Base-by-base conservation (phyloP, 2,888 invertebrate species). In the Micropterix aruncella region DNA sequence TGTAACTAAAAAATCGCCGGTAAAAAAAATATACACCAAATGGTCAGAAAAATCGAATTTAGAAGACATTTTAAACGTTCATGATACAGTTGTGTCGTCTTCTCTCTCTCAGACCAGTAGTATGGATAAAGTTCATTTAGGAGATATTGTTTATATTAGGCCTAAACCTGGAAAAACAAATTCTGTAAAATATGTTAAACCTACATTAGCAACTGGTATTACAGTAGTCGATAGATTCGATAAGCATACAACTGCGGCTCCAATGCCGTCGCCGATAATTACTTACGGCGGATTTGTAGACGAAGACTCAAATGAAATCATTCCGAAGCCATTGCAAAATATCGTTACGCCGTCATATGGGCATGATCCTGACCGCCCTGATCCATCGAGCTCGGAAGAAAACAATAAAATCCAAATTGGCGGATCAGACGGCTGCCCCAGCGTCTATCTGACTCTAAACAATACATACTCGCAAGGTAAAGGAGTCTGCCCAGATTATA, bases 401-500 rank as follows among this genome's bases (percentile, higher is more conserved):
- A 12, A 27, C 27, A n/a, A n/a, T n/a, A 27, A 27, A 12, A 7
- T 7, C 27, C 27, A 27, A 12, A 27, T 27, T 7, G 12, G 12
- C 12, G 27, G 27, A 12, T 7, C 27, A 7, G 12, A 12, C 12
- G 69, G 70, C 38, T 77, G 77, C 52, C 77, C 77, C 1, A 72
- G 73, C 14, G 73, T 77, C 50, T 75, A 68, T 52, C 61, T 77
- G 1, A 72, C 75, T 49, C 62, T 68, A 46, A 74, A 62, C 54
- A 76, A 62, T 50, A 74, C 63, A 18, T 70, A 66, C 57, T 67
- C 70, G 3, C 70, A 75, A 55, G 73, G 66, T 40, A 79, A 80
- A 57, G 75, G 76, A 52, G 79, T 73, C 3, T 83, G 83, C 52
- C 77, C 79, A 0, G 82, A 82, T 61, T 60, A 82, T 47, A 81